Evolutionary conservation across 1,140 invertebrate genomes (phyloP).

Genomic region (Agrypnia vestita): DNA sequence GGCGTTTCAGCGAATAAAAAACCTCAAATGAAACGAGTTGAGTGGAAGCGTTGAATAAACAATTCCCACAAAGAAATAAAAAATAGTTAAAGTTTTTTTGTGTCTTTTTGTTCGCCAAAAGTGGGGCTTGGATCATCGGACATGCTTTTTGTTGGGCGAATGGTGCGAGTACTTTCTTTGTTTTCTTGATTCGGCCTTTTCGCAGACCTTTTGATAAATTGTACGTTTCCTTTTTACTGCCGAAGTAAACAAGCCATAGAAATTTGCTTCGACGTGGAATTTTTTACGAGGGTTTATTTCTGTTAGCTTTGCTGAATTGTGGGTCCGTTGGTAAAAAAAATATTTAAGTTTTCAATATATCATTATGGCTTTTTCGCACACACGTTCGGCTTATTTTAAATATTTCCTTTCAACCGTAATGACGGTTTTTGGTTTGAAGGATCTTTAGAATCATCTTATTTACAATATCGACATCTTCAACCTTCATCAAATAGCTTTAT

Average conservation of each 20-base stretch:
- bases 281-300: background rate
- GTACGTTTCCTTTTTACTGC: constrained; percentile 42
- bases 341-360: background rate
- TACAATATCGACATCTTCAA: too few relatives aligned
- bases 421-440: background rate
- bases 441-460: background rate
- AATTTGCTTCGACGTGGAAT: constrained; percentile 7
- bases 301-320: background rate
- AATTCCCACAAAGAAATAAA: constrained; percentile 43
- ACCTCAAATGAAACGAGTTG: constrained; percentile 29
- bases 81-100: constrained; percentile 36
- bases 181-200: constrained; percentile 44
- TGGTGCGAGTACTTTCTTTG: constrained; percentile 26
- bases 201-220: constrained; percentile 51
- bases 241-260: constrained; percentile 24
- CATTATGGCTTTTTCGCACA: background rate
- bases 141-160: constrained; percentile 45
- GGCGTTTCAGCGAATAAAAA: background rate
- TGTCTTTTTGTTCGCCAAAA: constrained; percentile 35
- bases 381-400: background rate
- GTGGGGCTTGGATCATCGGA: constrained; percentile 40
- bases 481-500: too few relatives aligned
- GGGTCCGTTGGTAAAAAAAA: too few relatives aligned
- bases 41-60: constrained; percentile 44
- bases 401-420: background rate